Base-by-base conservation (phyloP, 2,113 vertebrate genomes). In the Myotis brandtii region DNA sequence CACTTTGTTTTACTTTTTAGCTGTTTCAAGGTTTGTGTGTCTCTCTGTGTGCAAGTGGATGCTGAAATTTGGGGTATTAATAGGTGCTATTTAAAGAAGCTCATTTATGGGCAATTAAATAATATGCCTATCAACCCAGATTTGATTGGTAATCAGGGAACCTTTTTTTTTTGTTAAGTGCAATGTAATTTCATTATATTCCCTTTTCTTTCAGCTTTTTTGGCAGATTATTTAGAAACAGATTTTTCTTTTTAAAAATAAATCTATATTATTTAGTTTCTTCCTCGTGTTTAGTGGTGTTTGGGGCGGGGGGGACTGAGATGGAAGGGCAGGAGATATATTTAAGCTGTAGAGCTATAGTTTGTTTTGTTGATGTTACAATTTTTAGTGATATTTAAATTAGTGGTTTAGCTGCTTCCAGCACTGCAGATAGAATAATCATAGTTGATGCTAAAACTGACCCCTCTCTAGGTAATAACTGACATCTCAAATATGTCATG, bases 1-100 rank as follows among this genome's bases (percentile, higher is more conserved):
- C 93, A 81, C 48, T 91, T 95, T 0, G 80, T 98, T 98, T 98
- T 81, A 34, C 43, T 96, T 95, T 98, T 96, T 92, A 97, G 96
- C 73, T 90, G 86, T 97, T 81, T 97, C 81, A 93, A 50, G 91
- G 64, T 95, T 96, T 25, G 9, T 89, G 18, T n/a, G 89, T 89
- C 27, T 17, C 23, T 89, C 34, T 72, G 30, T 97, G 81, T 32
- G 77, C 46, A 88, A 43, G 72, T 72, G 69, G 75, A 66, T 52
- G 80, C 86, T 96, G n/a, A 69, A 92, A 94, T 94, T 64, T 75
- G 89, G 52, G 91, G 86, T 94, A 59, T 97, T 94, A 95, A 95
- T 88, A n/a, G 40, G 34, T 96, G 30, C 87, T 98, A 8, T 87
- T 97, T 96, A 94, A 97, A 97, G 95, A 95, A 97, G 56, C 77